A percentile compares a stretch with the other conserved stretches of the same genome.
Conservation (phyloP, 2,797 vertebrate species). For the Tapera naevia region DNA sequence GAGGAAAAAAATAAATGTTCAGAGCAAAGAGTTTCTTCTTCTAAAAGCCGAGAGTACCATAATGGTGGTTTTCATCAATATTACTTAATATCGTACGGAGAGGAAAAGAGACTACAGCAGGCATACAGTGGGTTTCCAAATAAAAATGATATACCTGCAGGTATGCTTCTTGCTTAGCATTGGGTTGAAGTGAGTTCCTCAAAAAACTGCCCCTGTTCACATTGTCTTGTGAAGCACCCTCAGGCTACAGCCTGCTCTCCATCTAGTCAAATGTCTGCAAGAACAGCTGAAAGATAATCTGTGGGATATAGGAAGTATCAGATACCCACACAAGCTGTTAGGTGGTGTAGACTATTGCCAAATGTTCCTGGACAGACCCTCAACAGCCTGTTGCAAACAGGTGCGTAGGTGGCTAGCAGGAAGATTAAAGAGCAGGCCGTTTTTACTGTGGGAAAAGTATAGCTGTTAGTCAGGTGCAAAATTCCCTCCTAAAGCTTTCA, state of each 20-base stretch:
- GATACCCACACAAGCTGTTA: not conserved
- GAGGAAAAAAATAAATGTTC: not conserved
- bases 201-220: not conserved
- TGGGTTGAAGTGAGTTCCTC: not conserved
- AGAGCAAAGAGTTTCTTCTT: not conserved
- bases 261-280: not conserved
- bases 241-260: not conserved
- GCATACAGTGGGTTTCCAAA: not conserved
- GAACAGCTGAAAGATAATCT: not conserved
- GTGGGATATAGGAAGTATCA: not conserved
- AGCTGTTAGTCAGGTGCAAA: not conserved
- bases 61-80: not conserved
- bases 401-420: not conserved
- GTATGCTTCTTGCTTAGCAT: not conserved
- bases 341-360: not conserved
- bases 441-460: not conserved
- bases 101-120: not conserved
- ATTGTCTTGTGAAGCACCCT: not conserved
- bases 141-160: not conserved
- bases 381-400: not conserved
- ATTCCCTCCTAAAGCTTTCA: not conserved
- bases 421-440: not conserved
- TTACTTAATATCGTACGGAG: not conserved
- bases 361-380: rapidly evolving
- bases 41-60: not conserved